A percentile compares a stretch with the other conserved stretches of the same genome.
Evolutionary conservation across 2,113 vertebrate species (phyloP).

Genomic region (Athene noctua): DNA sequence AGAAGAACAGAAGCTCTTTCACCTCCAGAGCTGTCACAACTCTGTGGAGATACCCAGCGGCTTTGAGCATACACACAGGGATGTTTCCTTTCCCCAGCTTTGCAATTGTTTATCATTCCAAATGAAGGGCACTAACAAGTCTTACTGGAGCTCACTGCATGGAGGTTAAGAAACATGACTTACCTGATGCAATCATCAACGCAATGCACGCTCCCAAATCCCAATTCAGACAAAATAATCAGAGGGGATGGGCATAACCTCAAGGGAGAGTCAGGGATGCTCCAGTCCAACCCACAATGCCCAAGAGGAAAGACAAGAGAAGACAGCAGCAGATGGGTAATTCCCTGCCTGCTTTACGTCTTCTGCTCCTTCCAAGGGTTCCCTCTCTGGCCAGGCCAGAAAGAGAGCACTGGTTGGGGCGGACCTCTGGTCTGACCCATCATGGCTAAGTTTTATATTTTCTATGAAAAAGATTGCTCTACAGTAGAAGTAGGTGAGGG

Average conservation of each 20-base stretch:
- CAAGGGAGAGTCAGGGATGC: neutral
- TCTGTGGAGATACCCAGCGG: neutral
- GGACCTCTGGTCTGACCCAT: neutral
- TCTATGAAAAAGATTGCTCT: neutral
- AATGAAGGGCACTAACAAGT: slow-evolving; percentile 17
- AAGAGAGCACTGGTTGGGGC: neutral
- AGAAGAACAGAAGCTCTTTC: neutral
- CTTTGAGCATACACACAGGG: neutral
- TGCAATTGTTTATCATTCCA: slow-evolving; percentile 18
- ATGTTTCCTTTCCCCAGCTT: neutral
- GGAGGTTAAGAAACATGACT: neutral
- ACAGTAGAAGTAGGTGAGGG: neutral
- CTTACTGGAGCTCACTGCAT: neutral
- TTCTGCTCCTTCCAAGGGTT: neutral
- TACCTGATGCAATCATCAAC: neutral
- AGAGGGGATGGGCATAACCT: neutral
- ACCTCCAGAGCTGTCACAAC: neutral
- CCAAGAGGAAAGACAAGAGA: neutral
- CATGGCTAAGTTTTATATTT: neutral
- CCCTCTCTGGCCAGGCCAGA: neutral
- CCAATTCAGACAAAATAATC: neutral
- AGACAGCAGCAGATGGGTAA: neutral
- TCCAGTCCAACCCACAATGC: neutral
- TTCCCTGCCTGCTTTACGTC: neutral
- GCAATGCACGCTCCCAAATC: neutral